These are phyloP conservation scores for Corynorhinus townsendii DNA, from an alignment of 2,113 vertebrate species.

Conservation along the genomic window DNA sequence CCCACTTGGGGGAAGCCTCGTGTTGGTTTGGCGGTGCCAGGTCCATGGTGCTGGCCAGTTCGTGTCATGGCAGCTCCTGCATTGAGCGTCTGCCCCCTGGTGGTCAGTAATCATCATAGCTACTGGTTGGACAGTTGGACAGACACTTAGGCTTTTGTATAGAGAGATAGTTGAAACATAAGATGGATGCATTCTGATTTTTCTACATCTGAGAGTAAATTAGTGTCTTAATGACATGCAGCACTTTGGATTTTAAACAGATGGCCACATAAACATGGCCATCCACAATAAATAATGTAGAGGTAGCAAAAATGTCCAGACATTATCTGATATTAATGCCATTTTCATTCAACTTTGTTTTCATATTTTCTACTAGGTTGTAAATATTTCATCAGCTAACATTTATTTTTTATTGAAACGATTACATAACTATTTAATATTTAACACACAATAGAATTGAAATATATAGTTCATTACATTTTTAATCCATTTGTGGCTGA, in stretches of 20 bases:
- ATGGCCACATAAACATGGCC: conserved; percentile 29
- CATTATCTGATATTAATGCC: conserved; percentile 17
- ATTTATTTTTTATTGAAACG: conserved; percentile 37
- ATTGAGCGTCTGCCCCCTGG: too few relatives aligned
- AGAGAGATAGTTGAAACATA: neutral
- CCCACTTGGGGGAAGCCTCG: too few relatives aligned
- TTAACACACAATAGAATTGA: conserved; percentile 23
- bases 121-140: too few relatives aligned
- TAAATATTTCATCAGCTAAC: conserved; percentile 46
- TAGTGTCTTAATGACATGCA: neutral
- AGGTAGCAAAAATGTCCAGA: neutral
- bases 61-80: too few relatives aligned
- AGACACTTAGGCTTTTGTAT: too few relatives aligned
- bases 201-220: conserved; percentile 25
- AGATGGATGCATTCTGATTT: neutral
- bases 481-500: conserved; percentile 5
- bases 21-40: too few relatives aligned
- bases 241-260: conserved; percentile 40
- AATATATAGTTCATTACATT: conserved; percentile 15
- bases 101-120: too few relatives aligned
- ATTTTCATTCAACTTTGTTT: conserved; percentile 43
- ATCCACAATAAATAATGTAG: conserved; percentile 45
- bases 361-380: neutral
- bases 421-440: conserved; percentile 43
- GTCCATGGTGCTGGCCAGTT: too few relatives aligned